Conservation (phyloP, 2,113 vertebrate species). For the Zingel zingel region DNA sequence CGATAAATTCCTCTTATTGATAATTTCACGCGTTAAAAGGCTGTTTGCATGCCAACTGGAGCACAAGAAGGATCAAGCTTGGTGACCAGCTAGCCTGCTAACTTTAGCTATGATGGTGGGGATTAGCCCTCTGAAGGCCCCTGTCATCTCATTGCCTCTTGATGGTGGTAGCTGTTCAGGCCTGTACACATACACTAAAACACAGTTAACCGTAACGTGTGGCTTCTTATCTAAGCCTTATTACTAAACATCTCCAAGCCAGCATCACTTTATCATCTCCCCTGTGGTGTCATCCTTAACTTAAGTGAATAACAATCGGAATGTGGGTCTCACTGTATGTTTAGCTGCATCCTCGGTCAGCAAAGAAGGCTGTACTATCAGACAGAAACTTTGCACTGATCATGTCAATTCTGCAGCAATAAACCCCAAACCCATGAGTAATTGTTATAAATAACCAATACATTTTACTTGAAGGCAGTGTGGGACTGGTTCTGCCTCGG, state of each 20-base stretch:
- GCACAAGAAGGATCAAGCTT: constrained; percentile 13
- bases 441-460: constrained; percentile 52
- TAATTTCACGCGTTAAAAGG: neutral
- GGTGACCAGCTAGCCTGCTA: constrained; percentile 70
- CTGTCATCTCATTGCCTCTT: constrained; percentile 66
- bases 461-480: constrained; percentile 34
- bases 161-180: constrained; percentile 59
- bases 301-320: neutral
- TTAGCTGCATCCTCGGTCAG: constrained; percentile 20
- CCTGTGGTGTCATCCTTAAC: constrained; percentile 27
- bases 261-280: constrained; percentile 27
- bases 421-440: constrained; percentile 38
- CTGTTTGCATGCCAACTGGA: constrained; percentile 8
- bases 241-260: constrained; percentile 1
- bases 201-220: constrained; percentile 16
- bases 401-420: constrained; percentile 40
- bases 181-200: constrained; percentile 37
- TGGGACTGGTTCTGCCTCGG: constrained; percentile 45
- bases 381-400: constrained; percentile 32
- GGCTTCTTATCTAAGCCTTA: neutral
- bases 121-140: constrained; percentile 76
- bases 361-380: constrained; percentile 22
- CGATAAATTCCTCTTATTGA: neutral
- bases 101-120: constrained; percentile 65
- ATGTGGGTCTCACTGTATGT: constrained; percentile 25